phyloP scores from a whole-genome alignment of 2,888 invertebrate genomes.

The Ophonus ardosiacus region DNA sequence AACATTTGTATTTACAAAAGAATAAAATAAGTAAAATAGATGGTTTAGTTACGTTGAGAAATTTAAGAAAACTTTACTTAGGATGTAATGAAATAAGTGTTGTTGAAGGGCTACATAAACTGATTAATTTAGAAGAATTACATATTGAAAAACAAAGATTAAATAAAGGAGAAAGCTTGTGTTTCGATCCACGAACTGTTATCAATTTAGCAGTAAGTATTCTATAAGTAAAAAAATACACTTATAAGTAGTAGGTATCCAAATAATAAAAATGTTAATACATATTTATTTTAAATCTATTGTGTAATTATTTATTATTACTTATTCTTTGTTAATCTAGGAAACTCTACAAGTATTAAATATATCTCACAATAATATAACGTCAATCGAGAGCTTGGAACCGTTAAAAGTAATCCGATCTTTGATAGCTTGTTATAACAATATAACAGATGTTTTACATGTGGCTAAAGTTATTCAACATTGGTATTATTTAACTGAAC shows the following conservation, averaged over 20 bases:
- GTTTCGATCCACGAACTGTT: constrained; percentile 83
- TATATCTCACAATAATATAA: constrained; percentile 81
- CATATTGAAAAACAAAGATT: constrained; percentile 83
- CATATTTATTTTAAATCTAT: too few species aligned
- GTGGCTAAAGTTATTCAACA: constrained; percentile 78
- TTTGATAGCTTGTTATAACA: constrained; percentile 80
- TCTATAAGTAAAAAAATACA: neutral
- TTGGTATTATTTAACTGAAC: constrained; percentile 78
- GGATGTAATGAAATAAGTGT: constrained; percentile 84
- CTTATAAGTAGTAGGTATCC: neutral
- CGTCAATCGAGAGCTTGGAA: constrained; percentile 77
- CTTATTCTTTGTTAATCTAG: constrained; percentile 74
- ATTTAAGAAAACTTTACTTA: constrained; percentile 87
- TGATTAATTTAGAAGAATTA: constrained; percentile 81
- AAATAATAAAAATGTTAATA: too few species aligned
- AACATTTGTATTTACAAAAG: constrained; percentile 86
- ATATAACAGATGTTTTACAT: constrained; percentile 78
- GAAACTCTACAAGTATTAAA: constrained; percentile 79
- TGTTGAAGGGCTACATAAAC: constrained; percentile 82
- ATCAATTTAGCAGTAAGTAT: constrained; percentile 78
- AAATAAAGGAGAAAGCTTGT: constrained; percentile 78
- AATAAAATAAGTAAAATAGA: constrained; percentile 87
- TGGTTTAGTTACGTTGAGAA: constrained; percentile 82
- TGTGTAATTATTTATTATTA: too few species aligned
- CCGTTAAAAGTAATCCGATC: constrained; percentile 78